These are phyloP conservation scores for Oophaga pumilio DNA, from an alignment of 2,113 vertebrate genomes.

Conservation along the genomic window DNA sequence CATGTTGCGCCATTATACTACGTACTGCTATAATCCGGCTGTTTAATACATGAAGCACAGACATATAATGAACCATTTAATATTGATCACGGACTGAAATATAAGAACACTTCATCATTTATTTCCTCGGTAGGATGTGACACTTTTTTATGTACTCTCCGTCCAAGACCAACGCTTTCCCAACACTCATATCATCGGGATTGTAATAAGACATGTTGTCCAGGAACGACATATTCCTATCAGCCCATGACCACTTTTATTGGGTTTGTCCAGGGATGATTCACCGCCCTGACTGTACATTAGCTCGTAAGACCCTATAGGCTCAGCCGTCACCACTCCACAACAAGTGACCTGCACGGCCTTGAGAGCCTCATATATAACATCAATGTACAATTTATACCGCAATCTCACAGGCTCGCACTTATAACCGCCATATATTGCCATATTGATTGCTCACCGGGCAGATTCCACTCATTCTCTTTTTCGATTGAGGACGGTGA, in stretches of 20 bases:
- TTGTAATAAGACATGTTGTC: constrained; percentile 13
- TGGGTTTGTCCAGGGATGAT: constrained; percentile 27
- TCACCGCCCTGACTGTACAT: constrained; percentile 21
- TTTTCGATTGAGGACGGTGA: background rate
- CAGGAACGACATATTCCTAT: constrained; percentile 12
- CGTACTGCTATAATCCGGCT: background rate
- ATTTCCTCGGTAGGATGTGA: constrained; percentile 8
- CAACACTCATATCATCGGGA: background rate
- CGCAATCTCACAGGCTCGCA: constrained; percentile 34
- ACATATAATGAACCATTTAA: constrained; percentile 43
- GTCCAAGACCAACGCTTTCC: background rate
- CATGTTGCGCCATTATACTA: too few species aligned
- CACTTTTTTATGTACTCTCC: constrained; percentile 24
- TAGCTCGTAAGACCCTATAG: constrained; percentile 22
- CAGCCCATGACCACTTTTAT: constrained; percentile 44
- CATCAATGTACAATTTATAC: constrained; percentile 40
- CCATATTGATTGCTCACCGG: constrained; percentile 40
- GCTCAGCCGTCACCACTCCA: constrained; percentile 21
- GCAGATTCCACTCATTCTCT: background rate
- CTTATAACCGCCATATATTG: constrained; percentile 36
- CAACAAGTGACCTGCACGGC: constrained; percentile 31
- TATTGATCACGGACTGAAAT: constrained; percentile 26
- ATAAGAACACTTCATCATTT: constrained; percentile 26
- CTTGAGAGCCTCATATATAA: constrained; percentile 41
- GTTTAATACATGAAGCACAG: background rate